phyloP scores from a whole-genome alignment of 2,113 vertebrate genomes.

The Chaetorhynchus papuensis region DNA sequence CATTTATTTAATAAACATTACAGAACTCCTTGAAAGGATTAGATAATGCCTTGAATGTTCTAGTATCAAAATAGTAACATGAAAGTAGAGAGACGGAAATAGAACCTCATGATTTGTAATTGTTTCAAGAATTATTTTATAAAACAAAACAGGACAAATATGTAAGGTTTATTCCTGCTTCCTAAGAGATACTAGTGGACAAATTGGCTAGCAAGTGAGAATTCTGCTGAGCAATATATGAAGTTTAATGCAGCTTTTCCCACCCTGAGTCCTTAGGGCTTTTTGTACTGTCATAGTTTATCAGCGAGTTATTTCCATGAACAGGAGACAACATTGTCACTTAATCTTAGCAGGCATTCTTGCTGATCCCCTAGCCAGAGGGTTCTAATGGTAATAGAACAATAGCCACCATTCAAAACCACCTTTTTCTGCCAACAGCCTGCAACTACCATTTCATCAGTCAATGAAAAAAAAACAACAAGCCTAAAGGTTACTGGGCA shows the following conservation, averaged over 20 bases:
- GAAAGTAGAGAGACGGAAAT: background rate
- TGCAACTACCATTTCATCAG: conserved; percentile 61
- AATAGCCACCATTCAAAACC: conserved; percentile 68
- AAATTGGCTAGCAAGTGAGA: background rate
- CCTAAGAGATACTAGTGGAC: background rate
- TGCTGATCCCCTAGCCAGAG: conserved; percentile 52
- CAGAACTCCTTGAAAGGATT: background rate
- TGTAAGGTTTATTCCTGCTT: background rate
- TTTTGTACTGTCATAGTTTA: conserved; percentile 33
- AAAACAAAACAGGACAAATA: background rate
- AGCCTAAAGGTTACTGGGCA: conserved; percentile 40
- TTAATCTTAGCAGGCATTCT: conserved; percentile 42
- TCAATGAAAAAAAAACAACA: conserved; percentile 11
- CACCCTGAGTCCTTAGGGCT: background rate
- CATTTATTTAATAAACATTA: background rate
- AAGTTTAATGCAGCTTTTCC: background rate
- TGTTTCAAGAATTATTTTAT: background rate
- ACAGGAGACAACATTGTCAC: conserved; percentile 53
- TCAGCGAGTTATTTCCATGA: conserved; percentile 14
- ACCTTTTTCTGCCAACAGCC: conserved; percentile 43
- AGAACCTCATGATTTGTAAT: background rate
- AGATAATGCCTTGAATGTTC: background rate
- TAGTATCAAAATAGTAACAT: background rate
- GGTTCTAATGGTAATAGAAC: conserved; percentile 45
- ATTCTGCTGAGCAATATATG: background rate